phyloP scores from a whole-genome alignment of 2,797 vertebrate genomes.

The Taeniopygia guttata region DNA sequence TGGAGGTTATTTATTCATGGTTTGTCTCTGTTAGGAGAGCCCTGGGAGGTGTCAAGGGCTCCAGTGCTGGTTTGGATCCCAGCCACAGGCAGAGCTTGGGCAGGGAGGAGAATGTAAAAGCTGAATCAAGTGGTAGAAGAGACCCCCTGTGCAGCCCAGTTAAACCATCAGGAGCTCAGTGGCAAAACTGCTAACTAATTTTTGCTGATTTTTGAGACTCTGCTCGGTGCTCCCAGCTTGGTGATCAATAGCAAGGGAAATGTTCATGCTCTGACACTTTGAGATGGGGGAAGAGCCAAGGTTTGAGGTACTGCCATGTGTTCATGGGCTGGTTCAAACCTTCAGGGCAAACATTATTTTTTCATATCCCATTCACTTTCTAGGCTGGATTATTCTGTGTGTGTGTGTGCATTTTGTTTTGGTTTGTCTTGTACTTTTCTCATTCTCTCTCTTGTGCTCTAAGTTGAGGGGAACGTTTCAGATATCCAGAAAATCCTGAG shows the following conservation, averaged over 20 bases:
- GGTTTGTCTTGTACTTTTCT: neutral
- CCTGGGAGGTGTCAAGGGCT: neutral
- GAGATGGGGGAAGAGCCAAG: neutral
- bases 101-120: neutral
- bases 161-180: neutral
- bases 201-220: constrained; percentile 80
- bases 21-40: neutral
- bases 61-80: neutral
- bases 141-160: neutral
- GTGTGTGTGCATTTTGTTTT: neutral
- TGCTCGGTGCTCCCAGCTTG: constrained; percentile 50
- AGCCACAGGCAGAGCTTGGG: neutral
- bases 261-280: neutral
- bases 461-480: neutral
- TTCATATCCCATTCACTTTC: neutral
- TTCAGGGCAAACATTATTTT: neutral
- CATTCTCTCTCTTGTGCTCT: neutral
- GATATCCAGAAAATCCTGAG: neutral
- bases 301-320: neutral
- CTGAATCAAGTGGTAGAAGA: neutral
- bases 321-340: neutral
- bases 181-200: constrained; percentile 84
- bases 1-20: neutral
- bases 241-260: constrained; percentile 4
- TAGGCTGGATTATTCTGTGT: neutral